Conservation (phyloP, 2,888 invertebrate species). For the Pimpla rufipes region DNA sequence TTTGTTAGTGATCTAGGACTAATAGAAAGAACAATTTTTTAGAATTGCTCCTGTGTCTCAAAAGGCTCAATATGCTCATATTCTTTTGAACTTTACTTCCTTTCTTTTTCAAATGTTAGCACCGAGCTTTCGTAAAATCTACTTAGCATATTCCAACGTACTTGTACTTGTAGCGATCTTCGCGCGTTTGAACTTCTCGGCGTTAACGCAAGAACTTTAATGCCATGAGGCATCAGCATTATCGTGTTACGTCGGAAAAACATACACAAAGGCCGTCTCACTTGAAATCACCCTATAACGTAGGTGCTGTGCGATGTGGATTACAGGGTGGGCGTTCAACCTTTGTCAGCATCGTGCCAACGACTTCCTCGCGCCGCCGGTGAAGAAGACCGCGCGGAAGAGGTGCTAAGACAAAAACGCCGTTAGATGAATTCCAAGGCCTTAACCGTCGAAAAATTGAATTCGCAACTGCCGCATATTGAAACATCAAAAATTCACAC, state of each 20-base stretch:
- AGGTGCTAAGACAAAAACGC: not conserved
- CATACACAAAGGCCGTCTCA: not conserved
- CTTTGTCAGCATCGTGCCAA: conserved; percentile 4
- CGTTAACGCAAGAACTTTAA: not conserved
- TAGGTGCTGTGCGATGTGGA: not conserved
- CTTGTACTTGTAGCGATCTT: not conserved
- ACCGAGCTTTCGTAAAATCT: not conserved
- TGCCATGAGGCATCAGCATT: not conserved
- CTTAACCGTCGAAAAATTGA: not conserved
- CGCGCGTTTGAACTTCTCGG: not conserved
- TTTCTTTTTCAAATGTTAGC: not conserved
- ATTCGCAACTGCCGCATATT: not conserved
- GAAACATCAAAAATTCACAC: not conserved
- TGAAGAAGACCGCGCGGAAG: not conserved
- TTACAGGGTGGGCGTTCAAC: conserved; percentile 2
- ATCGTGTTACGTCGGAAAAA: not conserved
- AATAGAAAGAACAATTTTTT: no score
- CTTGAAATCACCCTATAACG: not conserved
- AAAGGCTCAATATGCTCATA: not conserved
- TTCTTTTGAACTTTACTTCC: not conserved
- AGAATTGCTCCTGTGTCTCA: not conserved
- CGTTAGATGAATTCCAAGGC: not conserved
- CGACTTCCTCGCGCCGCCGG: not conserved
- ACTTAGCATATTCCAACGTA: not conserved
- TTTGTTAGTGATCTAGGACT: no score